phyloP scores from a whole-genome alignment of 2,797 vertebrate genomes.

The Xerus rutilus region DNA sequence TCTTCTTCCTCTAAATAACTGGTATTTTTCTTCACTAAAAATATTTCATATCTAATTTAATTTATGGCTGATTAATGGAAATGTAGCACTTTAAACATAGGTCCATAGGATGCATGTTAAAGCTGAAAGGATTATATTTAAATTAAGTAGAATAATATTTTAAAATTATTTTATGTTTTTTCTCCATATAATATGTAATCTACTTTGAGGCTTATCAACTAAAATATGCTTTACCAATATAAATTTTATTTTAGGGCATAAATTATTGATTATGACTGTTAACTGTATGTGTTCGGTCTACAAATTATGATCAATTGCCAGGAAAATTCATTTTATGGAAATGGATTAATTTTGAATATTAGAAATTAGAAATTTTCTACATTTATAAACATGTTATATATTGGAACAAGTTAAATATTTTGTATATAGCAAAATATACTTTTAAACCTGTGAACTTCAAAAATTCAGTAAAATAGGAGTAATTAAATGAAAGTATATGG shows the following conservation, averaged over 20 bases:
- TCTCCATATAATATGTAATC: conserved; percentile 71
- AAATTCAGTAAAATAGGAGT: not conserved
- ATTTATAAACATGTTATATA: conserved; percentile 1
- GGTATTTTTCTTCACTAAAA: not conserved
- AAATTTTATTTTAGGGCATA: conserved; percentile 21
- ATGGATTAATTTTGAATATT: not conserved
- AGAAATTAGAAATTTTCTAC: not conserved
- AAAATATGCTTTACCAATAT: not conserved
- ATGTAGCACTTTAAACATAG: conserved; percentile 32
- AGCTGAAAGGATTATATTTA: conserved; percentile 62
- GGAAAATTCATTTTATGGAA: conserved; percentile 57
- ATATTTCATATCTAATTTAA: not conserved
- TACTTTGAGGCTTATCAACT: conserved; percentile 70
- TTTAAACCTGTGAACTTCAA: not conserved
- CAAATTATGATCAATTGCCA: not conserved
- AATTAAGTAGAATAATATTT: conserved; percentile 75
- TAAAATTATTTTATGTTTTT: conserved; percentile 59
- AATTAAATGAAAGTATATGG: not conserved
- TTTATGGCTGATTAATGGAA: not conserved
- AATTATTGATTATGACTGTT: conserved; percentile 70
- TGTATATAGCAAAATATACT: not conserved
- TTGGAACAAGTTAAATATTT: not conserved
- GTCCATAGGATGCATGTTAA: conserved; percentile 58
- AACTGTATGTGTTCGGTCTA: conserved; percentile 12
- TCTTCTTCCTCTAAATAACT: too few species aligned